A percentile compares a stretch with the other conserved stretches of the same genome.
Conservation (phyloP, 1,140 invertebrate species). For the Schlechtendalia chinensis region DNA sequence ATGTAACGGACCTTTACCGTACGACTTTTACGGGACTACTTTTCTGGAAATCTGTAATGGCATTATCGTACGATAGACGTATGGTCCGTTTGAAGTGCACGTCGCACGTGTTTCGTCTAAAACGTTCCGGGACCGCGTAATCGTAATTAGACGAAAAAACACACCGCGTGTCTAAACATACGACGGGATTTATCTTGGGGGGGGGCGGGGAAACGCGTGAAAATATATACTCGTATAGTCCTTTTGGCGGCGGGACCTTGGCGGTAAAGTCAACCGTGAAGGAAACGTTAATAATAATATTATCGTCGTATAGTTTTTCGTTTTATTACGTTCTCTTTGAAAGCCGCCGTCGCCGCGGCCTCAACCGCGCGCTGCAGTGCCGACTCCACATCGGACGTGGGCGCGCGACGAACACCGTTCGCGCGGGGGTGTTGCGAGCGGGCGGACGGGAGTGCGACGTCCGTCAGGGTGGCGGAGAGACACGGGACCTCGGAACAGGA, state of each 20-base stretch:
- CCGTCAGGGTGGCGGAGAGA: too few species aligned
- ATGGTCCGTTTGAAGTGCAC: slow-evolving; percentile 26
- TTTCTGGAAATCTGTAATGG: neutral
- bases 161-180: neutral
- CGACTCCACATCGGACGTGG: too few species aligned
- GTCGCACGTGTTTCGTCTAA: slow-evolving; percentile 5
- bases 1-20: neutral
- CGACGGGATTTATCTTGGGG: neutral
- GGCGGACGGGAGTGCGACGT: too few species aligned
- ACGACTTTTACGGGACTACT: neutral
- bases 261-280: neutral
- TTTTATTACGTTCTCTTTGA: too few species aligned
- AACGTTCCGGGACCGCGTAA: neutral
- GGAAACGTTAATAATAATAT: neutral
- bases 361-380: too few species aligned
- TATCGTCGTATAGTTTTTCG: too few species aligned
- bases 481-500: too few species aligned
- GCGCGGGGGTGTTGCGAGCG: too few species aligned
- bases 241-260: neutral
- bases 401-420: too few species aligned
- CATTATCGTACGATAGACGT: neutral
- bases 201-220: neutral
- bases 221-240: slow-evolving; percentile 15
- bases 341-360: too few species aligned
- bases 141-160: slow-evolving; percentile 20